Evolutionary conservation across 2,888 invertebrate species (phyloP).

Genomic region (Lymantria monacha): DNA sequence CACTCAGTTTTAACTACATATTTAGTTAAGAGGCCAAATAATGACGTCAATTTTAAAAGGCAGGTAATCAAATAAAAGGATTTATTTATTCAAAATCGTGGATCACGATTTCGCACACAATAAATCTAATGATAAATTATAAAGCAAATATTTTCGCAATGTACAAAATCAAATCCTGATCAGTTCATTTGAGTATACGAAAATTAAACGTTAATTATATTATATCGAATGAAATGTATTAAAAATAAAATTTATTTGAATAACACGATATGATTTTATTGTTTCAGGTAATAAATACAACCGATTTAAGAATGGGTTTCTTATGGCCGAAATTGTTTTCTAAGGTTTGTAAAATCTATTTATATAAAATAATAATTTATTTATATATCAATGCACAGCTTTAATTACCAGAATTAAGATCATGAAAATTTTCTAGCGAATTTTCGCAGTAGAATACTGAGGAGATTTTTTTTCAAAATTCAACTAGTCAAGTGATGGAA

Average conservation of each 20-base stretch:
- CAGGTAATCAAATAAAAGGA: conserved; percentile 21
- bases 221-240: neutral
- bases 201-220: conserved; percentile 20
- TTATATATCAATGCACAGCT: no score
- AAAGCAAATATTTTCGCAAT: conserved; percentile 47
- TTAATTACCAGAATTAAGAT: no score
- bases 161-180: conserved; percentile 46
- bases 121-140: conserved; percentile 39
- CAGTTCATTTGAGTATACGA: conserved; percentile 45
- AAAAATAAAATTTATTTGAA: conserved; percentile 15
- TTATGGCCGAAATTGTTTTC: no score
- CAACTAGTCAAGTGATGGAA: no score
- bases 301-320: neutral
- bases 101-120: conserved; percentile 37
- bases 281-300: conserved; percentile 39
- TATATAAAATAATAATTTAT: no score
- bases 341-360: no score
- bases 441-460: no score
- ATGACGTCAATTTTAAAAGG: conserved; percentile 9
- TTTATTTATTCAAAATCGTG: conserved; percentile 39
- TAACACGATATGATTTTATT: conserved; percentile 17
- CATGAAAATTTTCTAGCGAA: no score
- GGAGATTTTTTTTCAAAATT: no score
- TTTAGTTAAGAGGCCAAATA: neutral
- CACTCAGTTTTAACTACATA: neutral